Evolutionary conservation across 2,888 invertebrate genomes (phyloP), one percentile per base, ranked within the genome.

Genomic region (Tinea pellionella): DNA sequence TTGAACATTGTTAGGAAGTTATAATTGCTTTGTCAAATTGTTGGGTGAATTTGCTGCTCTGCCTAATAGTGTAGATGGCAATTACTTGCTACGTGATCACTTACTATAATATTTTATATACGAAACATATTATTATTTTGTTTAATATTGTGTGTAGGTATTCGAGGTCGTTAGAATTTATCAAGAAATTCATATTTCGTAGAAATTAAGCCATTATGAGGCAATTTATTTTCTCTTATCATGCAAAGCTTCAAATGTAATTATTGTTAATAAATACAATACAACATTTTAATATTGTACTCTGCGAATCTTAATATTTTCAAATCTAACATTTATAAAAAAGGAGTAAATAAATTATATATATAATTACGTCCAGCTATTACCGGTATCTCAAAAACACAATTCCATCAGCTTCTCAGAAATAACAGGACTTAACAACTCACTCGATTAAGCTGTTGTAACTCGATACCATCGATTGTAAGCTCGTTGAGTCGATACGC

Each of bases 21-120:
- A 61, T 61, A 61, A 61, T 61, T 61, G 60, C 60, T 47, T 29
- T 61, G 56, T 60, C 51, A 58, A 61, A 61, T 61, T 60, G 61
- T 61, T 61, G 47, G 59, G 47, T 11, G 24, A 59, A 43, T 59
- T 47, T 47, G 59, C 19, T 16, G 47, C 47, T 43, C 13, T 16
- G 57, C 32, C 30, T 32, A 57, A 47, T 15, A 47, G 8, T 8
- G n/a, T 47, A 16, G 47, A 47, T 15, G 15, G 15, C n/a, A 15
- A 47, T 47, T 16, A 16, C 15, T 16, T 15, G 15, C 47, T 47
- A 47, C 47, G 47, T 47, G 47, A 42, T 47, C 47, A 15, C 15
- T 47, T 47, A 9, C 47, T 13, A 47, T 15, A 8, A 15, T 16
- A 47, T 15, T 47, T 47, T 15, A 47, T 47, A 12, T 37, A n/a